Conservation (phyloP, 1,140 invertebrate species). For the Ostrea denselamellosa region DNA sequence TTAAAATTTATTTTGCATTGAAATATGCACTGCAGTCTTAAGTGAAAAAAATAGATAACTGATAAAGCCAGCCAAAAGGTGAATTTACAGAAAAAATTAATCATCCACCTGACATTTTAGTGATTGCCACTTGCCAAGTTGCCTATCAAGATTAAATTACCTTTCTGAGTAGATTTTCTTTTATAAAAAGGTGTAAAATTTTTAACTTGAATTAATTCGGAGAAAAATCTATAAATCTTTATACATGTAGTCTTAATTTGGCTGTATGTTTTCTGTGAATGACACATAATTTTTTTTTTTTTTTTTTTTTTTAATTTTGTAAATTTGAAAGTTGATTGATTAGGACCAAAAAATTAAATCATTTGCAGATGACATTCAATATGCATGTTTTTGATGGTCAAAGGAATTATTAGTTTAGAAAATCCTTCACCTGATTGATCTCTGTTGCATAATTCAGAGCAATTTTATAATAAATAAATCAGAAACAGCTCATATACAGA, state of each 20-base stretch:
- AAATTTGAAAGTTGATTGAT: neutral
- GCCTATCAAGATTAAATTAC: slow-evolving; percentile 20
- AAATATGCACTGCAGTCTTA: slow-evolving; percentile 5
- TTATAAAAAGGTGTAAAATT: slow-evolving; percentile 19
- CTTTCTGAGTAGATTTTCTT: neutral
- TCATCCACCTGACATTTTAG: neutral
- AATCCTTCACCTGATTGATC: neutral
- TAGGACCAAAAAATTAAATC: no score
- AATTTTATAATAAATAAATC: neutral
- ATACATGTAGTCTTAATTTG: neutral
- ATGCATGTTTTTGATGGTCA: no score
- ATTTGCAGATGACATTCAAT: no score
- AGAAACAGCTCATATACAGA: neutral
- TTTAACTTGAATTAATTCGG: neutral
- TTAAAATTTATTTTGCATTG: slow-evolving; percentile 31
- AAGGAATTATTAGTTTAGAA: no score
- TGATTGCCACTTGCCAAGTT: slow-evolving; percentile 22
- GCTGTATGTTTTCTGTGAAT: neutral
- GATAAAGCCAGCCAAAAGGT: neutral
- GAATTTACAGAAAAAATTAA: neutral
- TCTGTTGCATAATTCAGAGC: neutral
- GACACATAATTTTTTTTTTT: no score
- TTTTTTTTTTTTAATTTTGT: neutral
- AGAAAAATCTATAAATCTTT: neutral
- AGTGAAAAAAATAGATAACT: slow-evolving; percentile 12